Base-by-base conservation (phyloP, 2,888 invertebrate species). In the Cotesia congregata region DNA sequence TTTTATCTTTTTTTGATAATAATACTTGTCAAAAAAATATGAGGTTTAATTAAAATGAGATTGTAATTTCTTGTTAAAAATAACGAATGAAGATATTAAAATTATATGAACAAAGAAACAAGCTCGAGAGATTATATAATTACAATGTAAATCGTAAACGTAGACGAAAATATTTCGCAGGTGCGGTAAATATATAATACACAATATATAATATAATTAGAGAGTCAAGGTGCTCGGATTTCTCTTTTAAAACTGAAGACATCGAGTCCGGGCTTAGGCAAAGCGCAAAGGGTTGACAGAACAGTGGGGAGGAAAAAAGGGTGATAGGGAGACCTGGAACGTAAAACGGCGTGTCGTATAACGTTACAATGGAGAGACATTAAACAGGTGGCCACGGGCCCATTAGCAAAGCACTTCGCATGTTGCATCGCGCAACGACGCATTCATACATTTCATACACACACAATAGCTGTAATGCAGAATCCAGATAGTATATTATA, bases 341-440 rank as follows among this genome's bases (percentile, higher is more conserved):
- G 67, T 41, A 60, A 20, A 70, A 70, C 17, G 60, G 38, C 30
- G 20, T 60, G 38, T 38, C 60, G 59, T 60, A 60, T 59, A 60
- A 70, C 38, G 62, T 73, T 41, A 64, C 72, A 65, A 73, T 73
- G 72, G 64, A 65, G 64, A 73, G 65, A 77, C 77, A 79, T 79
- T 80, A 79, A 81, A 79, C 80, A 81, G 81, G 81, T 81, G 81
- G 80, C 78, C 78, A 81, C 77, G 76, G 76, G 80, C 74, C 79
- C 78, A 80, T 80, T 80, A 79, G 78, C 71, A 62, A 72, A 71
- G 75, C 78, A 79, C 77, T 79, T 77, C 62, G 79, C 78, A 77
- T 78, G 74, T 78, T 79, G 77, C 77, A 74, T 74, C 60, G 70
- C 65, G 65, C 69, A 65, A 38, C 40, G 59, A 77, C 70, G 69